These are phyloP conservation scores for Acromyrmex charruanus DNA, from an alignment of 1,140 invertebrate species.

Conservation along the genomic window DNA sequence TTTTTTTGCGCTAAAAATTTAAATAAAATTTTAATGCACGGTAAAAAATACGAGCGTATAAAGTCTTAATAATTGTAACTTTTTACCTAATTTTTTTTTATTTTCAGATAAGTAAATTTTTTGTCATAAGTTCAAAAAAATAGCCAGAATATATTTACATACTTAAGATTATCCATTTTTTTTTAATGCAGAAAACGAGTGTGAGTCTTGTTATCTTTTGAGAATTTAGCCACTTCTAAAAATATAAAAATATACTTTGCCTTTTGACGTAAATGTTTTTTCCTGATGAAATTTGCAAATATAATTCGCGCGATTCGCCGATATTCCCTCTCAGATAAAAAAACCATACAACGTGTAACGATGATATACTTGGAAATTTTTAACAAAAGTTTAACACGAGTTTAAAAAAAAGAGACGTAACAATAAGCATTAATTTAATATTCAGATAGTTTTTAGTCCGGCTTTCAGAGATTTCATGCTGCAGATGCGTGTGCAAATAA, in stretches of 20 bases:
- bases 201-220: neutral
- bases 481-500: neutral
- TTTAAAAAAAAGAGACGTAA: neutral
- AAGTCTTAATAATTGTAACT: too few species aligned
- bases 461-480: neutral
- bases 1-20: too few species aligned
- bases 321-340: neutral
- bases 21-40: too few species aligned
- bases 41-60: too few species aligned
- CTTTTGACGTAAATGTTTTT: neutral
- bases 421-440: neutral
- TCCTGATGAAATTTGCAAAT: neutral
- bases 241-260: constrained; percentile 1
- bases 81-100: too few species aligned
- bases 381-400: neutral
- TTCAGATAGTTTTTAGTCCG: neutral
- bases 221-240: neutral
- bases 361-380: neutral
- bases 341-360: neutral
- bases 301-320: too few species aligned
- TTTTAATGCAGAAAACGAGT: too few species aligned
- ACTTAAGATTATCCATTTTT: too few species aligned
- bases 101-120: too few species aligned
- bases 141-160: too few species aligned
- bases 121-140: too few species aligned